A percentile compares a stretch with the other conserved stretches of the same genome.
Evolutionary conservation across 2,797 vertebrate genomes (phyloP).

Genomic region (Hirundo rustica): DNA sequence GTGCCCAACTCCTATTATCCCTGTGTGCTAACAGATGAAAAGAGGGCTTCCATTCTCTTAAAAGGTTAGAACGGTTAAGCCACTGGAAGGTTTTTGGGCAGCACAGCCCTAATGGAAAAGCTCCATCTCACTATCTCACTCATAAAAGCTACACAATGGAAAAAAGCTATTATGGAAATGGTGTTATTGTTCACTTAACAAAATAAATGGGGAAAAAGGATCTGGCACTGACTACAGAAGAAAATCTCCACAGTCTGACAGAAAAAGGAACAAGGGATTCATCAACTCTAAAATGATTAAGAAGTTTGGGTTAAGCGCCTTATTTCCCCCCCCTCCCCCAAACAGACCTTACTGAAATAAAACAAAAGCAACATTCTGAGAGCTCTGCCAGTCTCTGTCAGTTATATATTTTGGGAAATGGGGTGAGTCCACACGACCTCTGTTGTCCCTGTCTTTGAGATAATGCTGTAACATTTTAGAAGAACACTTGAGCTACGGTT

Average conservation of each 20-base stretch:
- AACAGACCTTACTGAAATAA: not conserved
- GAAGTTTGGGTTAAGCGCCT: not conserved
- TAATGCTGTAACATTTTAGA: not conserved
- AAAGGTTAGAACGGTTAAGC: not conserved
- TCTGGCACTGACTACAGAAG: not conserved
- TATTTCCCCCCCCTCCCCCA: too few relatives aligned
- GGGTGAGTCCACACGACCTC: not conserved
- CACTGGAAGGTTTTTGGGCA: not conserved
- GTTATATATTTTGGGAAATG: not conserved
- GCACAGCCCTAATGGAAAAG: not conserved
- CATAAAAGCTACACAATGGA: accelerated
- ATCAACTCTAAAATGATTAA: not conserved
- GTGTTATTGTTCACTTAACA: not conserved
- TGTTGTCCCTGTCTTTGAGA: not conserved
- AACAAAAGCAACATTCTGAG: not conserved
- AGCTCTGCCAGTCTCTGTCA: not conserved
- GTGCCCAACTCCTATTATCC: not conserved
- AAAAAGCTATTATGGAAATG: not conserved
- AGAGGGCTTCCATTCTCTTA: not conserved
- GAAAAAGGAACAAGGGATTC: not conserved
- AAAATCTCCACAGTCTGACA: not conserved
- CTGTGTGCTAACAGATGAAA: not conserved
- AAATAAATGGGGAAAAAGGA: not conserved
- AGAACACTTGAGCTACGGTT: not conserved
- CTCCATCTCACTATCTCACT: not conserved